Evolutionary conservation across 2,888 invertebrate species (phyloP), one percentile per base, ranked within the genome.

Genomic region (Cataglyphis albicans): DNA sequence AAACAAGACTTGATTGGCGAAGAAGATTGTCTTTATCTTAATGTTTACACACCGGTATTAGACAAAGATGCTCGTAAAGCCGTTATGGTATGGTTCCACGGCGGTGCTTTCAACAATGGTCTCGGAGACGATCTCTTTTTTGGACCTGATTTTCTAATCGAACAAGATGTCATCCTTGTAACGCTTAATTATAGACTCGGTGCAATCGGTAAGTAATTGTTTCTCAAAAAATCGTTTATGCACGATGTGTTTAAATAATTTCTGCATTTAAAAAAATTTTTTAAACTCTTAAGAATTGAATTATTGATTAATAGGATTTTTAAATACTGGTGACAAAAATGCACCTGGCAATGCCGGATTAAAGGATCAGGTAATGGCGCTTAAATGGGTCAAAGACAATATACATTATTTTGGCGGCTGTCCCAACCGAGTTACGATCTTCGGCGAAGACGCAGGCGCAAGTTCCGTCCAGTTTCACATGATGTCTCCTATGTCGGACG

Each of bases 341-440:
- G 93, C 93, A 32, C 93, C 92, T 0, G 94, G 94, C 72, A 94
- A 94, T 73, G 91, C 85, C 1, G 94, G 94, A 2, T 57, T 93
- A 76, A 93, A 94, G 81, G 94, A 93, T 83, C 93, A 93, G 84
- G 91, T 91, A 1, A 89, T 92, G 90, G 93, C 93, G 21, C 80
- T 94, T 35, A 92, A 89, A 70, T 94, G 94, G 94, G 89, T 93
- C 44, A 88, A 88, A 67, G 91, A 93, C 25, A 94, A 94, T 70
- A 93, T 94, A 73, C 86, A 91, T 55, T 90, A 91, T 61, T 94
- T 94, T 67, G 93, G 94, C 15, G 94, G 94, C 18, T 93, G 92
- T 82, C 86, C 82, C 2, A 83, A 91, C 3, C 91, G 89, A 78
- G 90, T 94, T 1, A 94, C 94, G 0, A 90, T 94, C 65, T 92